Base-by-base conservation (phyloP, 2,797 vertebrate species). In the Malacoraja senta region DNA sequence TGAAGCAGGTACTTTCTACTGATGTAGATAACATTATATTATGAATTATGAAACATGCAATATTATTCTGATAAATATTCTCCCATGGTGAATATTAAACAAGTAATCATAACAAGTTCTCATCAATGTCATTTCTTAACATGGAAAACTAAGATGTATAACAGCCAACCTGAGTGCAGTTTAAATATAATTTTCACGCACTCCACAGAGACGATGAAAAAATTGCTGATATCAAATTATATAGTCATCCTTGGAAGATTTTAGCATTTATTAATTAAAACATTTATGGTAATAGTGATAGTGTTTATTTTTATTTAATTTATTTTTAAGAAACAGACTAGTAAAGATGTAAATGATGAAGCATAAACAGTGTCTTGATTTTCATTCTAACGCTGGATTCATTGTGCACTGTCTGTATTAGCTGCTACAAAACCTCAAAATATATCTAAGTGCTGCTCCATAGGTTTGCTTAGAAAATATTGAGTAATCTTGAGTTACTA, bases 41-140 rank as follows among this genome's bases (percentile, higher is more conserved):
- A 35, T 35, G n/a, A 88, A 88, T 10, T 68, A 58, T 68, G 61
- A 68, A 65, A 68, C 63, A 61, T 61, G 26, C 3, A 19, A 88
- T 61, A 12, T 8, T 88, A 88, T 65, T 65, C 65, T 88, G 84
- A 63, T 88, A 88, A 88, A 65, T 88, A 65, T n/a, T 61, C 53
- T 86, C 61, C 13, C 26, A 86, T 7, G 17, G 53, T 61, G 84
- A 88, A 65, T 88, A 35, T 9, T 88, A 29, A 32, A 10, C 17
- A 32, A 63, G 63, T 15, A 8, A 35, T 35, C 8, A 32, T 65
- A 65, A 65, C 61, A 84, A 61, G 63, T 88, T 19, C 1, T 86
- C 58, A 8, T 65, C 65, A 65, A 63, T 84, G 12, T n/a, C 65
- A n/a, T 65, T 65, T 61, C 15, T 65, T 88, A 65, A 88, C 63